Conservation (phyloP, 30 jellyfish, hydroid and myxozoan genomes). For the Chrysaora quinquecirrha region DNA sequence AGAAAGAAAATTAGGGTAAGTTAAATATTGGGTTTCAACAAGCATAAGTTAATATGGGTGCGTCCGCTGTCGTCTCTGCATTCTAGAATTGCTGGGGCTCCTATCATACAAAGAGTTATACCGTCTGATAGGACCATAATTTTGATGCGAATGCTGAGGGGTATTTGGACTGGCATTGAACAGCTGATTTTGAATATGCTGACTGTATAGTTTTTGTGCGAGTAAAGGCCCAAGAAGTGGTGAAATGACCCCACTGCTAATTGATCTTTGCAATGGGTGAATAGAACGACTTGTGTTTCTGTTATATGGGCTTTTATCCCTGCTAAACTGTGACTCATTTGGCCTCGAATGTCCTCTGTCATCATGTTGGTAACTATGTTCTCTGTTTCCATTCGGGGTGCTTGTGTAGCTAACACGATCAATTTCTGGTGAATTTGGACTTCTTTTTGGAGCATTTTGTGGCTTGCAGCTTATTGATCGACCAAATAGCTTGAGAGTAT, state of each 20-base stretch:
- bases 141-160: no score
- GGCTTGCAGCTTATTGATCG: slow-evolving; percentile 89
- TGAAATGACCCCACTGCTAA: background rate
- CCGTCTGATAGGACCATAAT: slow-evolving; percentile 1
- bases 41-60: background rate
- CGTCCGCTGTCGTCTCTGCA: background rate
- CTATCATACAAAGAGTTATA: background rate
- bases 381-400: background rate
- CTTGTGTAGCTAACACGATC: no score
- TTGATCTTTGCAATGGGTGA: background rate
- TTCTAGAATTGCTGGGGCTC: background rate
- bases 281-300: background rate
- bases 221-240: background rate
- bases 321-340: no score
- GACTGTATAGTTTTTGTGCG: background rate
- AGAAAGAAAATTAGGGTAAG: no score
- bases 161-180: background rate
- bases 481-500: slow-evolving; percentile 67
- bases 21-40: no score
- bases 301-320: background rate
- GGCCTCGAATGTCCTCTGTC: no score
- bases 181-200: background rate
- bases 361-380: background rate
- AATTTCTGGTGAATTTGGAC: background rate
- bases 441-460: slow-evolving; percentile 20